Evolutionary conservation across 2,888 invertebrate species (phyloP).

Genomic region (Melipona beecheii): DNA sequence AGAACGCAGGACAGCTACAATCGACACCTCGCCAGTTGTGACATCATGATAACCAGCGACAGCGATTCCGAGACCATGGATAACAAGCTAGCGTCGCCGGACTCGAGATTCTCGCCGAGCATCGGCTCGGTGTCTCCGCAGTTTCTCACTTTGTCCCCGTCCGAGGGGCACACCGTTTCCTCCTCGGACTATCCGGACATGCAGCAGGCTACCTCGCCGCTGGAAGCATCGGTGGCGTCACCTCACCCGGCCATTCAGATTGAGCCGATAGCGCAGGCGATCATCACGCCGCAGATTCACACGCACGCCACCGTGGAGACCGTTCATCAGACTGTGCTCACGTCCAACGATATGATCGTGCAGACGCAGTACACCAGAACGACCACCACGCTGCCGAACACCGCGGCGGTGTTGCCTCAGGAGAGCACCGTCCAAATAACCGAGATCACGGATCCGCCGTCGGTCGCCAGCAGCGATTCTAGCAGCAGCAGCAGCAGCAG

Average conservation of each 20-base stretch:
- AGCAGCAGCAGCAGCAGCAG: constrained; percentile 12
- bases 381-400: constrained; percentile 80
- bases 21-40: constrained; percentile 91
- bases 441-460: constrained; percentile 77
- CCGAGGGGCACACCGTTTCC: constrained; percentile 79
- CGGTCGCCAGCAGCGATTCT: constrained; percentile 68
- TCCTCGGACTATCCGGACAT: constrained; percentile 79
- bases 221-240: constrained; percentile 81
- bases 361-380: constrained; percentile 82
- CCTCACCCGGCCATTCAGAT: constrained; percentile 80
- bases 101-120: constrained; percentile 77
- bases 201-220: constrained; percentile 79
- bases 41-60: constrained; percentile 92
- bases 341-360: constrained; percentile 81
- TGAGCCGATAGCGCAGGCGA: constrained; percentile 80
- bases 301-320: constrained; percentile 81
- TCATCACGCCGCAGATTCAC: constrained; percentile 80
- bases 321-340: constrained; percentile 82
- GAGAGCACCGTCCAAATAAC: constrained; percentile 80
- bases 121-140: constrained; percentile 76
- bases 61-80: constrained; percentile 90
- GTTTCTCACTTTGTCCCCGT: constrained; percentile 80
- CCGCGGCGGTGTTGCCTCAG: constrained; percentile 75
- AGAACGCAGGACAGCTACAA: constrained; percentile 93
- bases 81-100: constrained; percentile 78